These are phyloP conservation scores for Machimus rusticus DNA, from an alignment of 2,888 invertebrate species.

Conservation along the genomic window DNA sequence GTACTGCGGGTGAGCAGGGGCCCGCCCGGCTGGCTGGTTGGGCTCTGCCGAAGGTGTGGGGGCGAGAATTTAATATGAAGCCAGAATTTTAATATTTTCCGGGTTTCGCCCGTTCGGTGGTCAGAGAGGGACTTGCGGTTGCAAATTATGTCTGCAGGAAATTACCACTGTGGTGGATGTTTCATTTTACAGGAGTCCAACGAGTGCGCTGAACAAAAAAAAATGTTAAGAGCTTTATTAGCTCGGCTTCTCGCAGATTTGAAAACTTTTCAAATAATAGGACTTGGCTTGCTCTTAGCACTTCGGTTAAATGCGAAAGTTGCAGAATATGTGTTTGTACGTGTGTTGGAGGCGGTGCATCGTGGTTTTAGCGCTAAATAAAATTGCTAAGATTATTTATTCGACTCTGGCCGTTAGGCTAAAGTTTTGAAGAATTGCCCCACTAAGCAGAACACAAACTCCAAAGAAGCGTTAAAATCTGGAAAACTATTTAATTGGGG, in stretches of 20 bases:
- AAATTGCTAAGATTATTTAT: background rate
- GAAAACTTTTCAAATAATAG: constrained; percentile 38
- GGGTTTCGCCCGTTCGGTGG: background rate
- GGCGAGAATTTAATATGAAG: constrained; percentile 34
- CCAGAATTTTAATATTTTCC: constrained; percentile 38
- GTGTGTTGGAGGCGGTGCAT: background rate
- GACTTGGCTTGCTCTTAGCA: background rate
- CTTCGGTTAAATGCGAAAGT: background rate
- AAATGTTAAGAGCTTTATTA: constrained; percentile 33
- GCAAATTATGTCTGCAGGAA: constrained; percentile 36
- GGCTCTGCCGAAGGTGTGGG: background rate
- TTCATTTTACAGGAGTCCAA: constrained; percentile 6
- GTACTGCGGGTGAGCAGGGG: background rate
- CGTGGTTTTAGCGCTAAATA: background rate
- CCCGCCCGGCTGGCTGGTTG: background rate
- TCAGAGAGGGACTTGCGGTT: background rate
- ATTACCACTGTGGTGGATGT: constrained; percentile 30
- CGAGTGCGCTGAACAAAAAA: background rate
- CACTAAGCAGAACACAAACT: background rate
- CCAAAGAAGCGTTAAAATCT: background rate
- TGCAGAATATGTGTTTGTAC: background rate
- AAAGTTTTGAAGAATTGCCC: background rate
- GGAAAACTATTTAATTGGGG: background rate
- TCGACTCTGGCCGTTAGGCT: background rate
- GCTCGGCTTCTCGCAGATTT: constrained; percentile 19